Evolutionary conservation across 92 coral and sea anemone species (phyloP).

Genomic region (Muricea muricata): DNA sequence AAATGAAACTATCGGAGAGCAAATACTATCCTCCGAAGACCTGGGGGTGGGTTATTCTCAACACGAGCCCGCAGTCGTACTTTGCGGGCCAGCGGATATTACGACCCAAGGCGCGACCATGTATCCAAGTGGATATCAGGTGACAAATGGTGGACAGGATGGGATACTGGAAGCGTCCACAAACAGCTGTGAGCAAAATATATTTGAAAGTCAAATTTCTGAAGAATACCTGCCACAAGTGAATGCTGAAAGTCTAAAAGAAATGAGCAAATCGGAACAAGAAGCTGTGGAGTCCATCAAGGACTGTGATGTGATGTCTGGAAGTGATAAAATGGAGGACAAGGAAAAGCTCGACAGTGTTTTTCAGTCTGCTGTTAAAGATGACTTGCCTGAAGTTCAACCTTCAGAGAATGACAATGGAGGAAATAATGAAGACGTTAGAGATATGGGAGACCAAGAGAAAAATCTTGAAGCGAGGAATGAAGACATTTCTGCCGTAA

Average conservation of each 20-base stretch:
- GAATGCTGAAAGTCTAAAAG: background rate
- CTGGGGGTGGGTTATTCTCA: conserved; percentile 5
- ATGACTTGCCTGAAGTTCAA: background rate
- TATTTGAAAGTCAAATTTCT: conserved; percentile 13
- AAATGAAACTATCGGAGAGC: background rate
- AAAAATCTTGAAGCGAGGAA: background rate
- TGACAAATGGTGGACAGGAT: background rate
- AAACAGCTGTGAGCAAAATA: background rate
- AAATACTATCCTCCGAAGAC: background rate
- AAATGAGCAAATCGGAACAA: background rate
- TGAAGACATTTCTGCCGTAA: background rate
- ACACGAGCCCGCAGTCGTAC: background rate
- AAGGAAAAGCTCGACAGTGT: too few relatives aligned
- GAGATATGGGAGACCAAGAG: background rate
- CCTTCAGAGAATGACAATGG: background rate
- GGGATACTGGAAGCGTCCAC: background rate
- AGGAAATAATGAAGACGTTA: background rate
- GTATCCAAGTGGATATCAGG: background rate
- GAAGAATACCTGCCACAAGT: background rate
- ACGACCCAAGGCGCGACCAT: background rate
- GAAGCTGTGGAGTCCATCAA: background rate
- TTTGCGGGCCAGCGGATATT: background rate
- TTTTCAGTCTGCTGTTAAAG: too few relatives aligned
- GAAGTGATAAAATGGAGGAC: background rate
- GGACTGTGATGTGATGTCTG: background rate